Conservation (phyloP, 2,888 invertebrate species). For the Parelbella ahira region DNA sequence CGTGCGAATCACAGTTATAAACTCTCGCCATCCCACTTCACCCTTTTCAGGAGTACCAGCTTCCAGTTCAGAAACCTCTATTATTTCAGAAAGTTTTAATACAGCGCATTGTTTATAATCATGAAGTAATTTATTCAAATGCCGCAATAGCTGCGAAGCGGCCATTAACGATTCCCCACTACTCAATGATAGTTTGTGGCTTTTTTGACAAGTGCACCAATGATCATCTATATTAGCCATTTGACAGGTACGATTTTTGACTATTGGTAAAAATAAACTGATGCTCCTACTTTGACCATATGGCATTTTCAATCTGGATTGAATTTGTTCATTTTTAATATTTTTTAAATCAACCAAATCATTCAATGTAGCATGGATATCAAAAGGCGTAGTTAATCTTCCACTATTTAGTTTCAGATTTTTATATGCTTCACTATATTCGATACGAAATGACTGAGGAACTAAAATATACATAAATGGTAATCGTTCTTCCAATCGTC, state of each 20-base stretch:
- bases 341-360: slow-evolving; percentile 80
- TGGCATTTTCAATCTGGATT: slow-evolving; percentile 40
- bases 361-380: slow-evolving; percentile 87
- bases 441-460: slow-evolving; percentile 84
- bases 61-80: slow-evolving; percentile 66
- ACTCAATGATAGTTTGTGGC: slow-evolving; percentile 67
- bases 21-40: slow-evolving; percentile 64
- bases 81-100: slow-evolving; percentile 68
- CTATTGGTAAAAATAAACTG: slow-evolving; percentile 87
- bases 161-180: slow-evolving; percentile 74
- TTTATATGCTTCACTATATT: slow-evolving; percentile 78
- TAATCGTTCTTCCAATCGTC: slow-evolving; percentile 89
- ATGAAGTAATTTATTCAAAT: slow-evolving; percentile 82
- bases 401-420: slow-evolving; percentile 83
- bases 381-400: slow-evolving; percentile 86
- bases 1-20: slow-evolving; percentile 81
- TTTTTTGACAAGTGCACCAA: slow-evolving; percentile 91
- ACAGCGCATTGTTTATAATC: slow-evolving; percentile 82
- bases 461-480: slow-evolving; percentile 87
- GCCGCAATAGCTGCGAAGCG: slow-evolving; percentile 79
- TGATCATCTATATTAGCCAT: slow-evolving; percentile 87
- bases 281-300: slow-evolving; percentile 72
- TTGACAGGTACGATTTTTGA: slow-evolving; percentile 84
- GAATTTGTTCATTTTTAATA: slow-evolving; percentile 37
- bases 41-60: slow-evolving; percentile 60